Percentiles rank a stretch among this genome's conserved stretches.
phyloP scores from a whole-genome alignment of 2,888 invertebrate species.

The Lymantria monacha region DNA sequence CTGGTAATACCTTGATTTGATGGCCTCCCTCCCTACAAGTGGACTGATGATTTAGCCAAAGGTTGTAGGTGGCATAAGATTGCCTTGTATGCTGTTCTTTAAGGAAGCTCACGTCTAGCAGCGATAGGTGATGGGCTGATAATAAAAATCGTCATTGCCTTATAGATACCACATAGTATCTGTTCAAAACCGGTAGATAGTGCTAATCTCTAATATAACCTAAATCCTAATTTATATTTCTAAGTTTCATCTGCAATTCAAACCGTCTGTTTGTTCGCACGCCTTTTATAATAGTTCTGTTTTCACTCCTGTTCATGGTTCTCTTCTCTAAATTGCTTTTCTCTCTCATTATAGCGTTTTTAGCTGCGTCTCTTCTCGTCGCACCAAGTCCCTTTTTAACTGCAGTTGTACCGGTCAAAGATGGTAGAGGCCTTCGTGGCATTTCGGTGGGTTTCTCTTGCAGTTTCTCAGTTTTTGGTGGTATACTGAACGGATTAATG shows the following conservation, averaged over 20 bases:
- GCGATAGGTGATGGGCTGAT: no score
- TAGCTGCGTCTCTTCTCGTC: constrained; percentile 50
- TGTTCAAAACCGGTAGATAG: no score
- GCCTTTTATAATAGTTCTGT: constrained; percentile 81
- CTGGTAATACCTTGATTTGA: no score
- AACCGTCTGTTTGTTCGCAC: constrained; percentile 88
- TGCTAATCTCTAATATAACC: neutral
- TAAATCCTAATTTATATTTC: constrained; percentile 58
- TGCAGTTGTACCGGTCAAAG: constrained; percentile 47
- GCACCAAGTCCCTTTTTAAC: neutral
- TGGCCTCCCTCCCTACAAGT: no score
- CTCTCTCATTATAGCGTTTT: constrained; percentile 61
- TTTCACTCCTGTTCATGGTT: constrained; percentile 55
- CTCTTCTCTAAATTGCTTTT: constrained; percentile 56
- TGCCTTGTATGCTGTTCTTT: no score
- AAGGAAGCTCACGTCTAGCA: no score
- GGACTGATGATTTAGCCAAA: no score
- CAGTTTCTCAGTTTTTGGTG: constrained; percentile 36
- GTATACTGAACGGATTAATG: constrained; percentile 64
- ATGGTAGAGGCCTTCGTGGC: constrained; percentile 43
- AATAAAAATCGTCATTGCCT: neutral
- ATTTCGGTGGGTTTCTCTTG: constrained; percentile 36
- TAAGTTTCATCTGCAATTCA: constrained; percentile 86
- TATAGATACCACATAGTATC: neutral
- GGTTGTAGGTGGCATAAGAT: no score